These are phyloP conservation scores for Charadrius vociferus DNA, from an alignment of 2,113 vertebrate species.

Conservation along the genomic window DNA sequence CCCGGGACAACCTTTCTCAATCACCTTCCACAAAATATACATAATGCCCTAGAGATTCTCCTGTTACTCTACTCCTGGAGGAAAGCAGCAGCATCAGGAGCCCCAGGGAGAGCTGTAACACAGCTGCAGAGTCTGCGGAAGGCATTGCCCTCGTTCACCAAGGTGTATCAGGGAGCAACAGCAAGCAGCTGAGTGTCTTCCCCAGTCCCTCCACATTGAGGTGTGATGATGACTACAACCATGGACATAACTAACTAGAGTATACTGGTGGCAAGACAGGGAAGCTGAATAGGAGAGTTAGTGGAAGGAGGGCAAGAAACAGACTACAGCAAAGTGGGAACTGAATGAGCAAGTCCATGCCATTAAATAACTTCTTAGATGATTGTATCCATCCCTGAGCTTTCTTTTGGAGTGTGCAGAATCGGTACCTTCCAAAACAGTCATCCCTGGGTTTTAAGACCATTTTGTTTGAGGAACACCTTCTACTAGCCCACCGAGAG, in stretches of 20 bases:
- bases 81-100: neutral
- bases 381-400: neutral
- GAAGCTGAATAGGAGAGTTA: neutral
- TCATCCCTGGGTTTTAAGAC: neutral
- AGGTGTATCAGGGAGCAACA: neutral
- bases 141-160: neutral
- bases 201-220: too few species aligned
- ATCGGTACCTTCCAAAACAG: neutral
- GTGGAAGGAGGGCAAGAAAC: neutral
- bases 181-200: neutral
- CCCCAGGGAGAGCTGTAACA: rapidly evolving
- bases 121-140: neutral
- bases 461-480: neutral
- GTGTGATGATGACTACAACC: neutral
- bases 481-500: neutral
- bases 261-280: neutral
- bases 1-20: neutral
- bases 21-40: neutral
- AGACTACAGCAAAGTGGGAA: neutral
- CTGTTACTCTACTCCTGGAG: neutral
- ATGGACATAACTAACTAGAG: too few species aligned
- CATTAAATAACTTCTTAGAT: neutral
- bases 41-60: neutral
- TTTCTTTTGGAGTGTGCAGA: neutral
- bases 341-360: neutral